These are phyloP conservation scores for Drosophila incognita DNA, from an alignment of 2,888 invertebrate species.

Conservation along the genomic window DNA sequence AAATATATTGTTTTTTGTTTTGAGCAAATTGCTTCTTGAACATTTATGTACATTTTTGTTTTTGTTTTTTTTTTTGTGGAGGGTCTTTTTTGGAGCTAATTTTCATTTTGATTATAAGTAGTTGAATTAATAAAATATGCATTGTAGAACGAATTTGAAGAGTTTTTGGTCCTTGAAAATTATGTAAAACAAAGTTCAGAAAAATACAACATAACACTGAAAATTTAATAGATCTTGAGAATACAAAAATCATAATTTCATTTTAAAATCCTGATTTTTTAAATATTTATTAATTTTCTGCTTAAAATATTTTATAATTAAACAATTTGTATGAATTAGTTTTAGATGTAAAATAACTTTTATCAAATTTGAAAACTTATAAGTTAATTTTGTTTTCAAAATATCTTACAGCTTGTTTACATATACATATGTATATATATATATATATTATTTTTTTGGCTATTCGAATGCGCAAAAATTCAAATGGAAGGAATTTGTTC, in stretches of 20 bases:
- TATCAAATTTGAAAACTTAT: slow-evolving; percentile 18
- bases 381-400: slow-evolving; percentile 26
- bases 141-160: slow-evolving; percentile 37
- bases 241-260: neutral
- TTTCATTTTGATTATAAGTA: slow-evolving; percentile 23
- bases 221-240: neutral
- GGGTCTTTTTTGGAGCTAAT: slow-evolving; percentile 54
- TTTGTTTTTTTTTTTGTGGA: slow-evolving; percentile 56
- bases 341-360: neutral
- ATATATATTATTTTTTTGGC: slow-evolving; percentile 37
- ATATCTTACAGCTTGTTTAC: slow-evolving; percentile 52
- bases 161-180: slow-evolving; percentile 73
- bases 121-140: slow-evolving; percentile 45
- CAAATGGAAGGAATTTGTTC: slow-evolving; percentile 80
- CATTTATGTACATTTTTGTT: slow-evolving; percentile 57
- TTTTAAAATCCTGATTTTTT: neutral
- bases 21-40: slow-evolving; percentile 66
- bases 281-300: neutral
- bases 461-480: slow-evolving; percentile 60
- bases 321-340: neutral
- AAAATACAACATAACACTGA: neutral
- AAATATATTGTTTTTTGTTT: slow-evolving; percentile 21
- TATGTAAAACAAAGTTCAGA: slow-evolving; percentile 49
- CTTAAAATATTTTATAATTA: neutral
- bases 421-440: slow-evolving; percentile 33